Base-by-base conservation (phyloP, 1,140 invertebrate genomes). In the Geopemphigus sp. region DNA sequence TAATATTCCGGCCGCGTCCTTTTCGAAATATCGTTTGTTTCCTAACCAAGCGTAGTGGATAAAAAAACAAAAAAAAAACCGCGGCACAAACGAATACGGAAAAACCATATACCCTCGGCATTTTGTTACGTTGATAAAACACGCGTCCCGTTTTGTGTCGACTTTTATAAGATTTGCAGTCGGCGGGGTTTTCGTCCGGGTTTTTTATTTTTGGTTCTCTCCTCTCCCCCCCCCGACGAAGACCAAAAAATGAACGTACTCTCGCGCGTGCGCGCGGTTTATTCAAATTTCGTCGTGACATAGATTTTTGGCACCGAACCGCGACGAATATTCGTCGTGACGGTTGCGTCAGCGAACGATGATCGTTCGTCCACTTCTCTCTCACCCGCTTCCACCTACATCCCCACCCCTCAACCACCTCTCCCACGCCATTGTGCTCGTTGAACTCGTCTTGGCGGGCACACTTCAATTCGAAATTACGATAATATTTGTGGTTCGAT, bases 101-200 rank as follows among this genome's bases (percentile, higher is more conserved):
- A 39, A 39, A 39, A 39, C n/a, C n/a, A n/a, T n/a, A n/a, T n/a
- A n/a, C n/a, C 24, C 3, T 14, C 26, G 32, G 26, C 53, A 74
- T 57, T 74, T 74, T 74, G 54, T 74, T 57, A 74, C 57, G 54
- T n/a, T 59, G 72, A 74, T 74, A 74, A 59, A 74, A 74, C 29
- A 59, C 22, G 24, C 72, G 10, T 17, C 64, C 26, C 11, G 54
- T 57, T 19, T 5, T n/a, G 54, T 17, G 54, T 39, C 29, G 54
- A 22, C 54, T 59, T 5, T 12, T 68, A 47, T 47, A 74, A 57
- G 72, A 74, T 74, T 74, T 74, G 72, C 57, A 29, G 53, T 74
- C 32, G n/a, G 24, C 53, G 26, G n/a, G n/a, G n/a, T n/a, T 56
- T 17, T n/a, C 6, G 63, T 15, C 19, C 5, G 24, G 26, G 15